Conservation (phyloP, 2,113 vertebrate genomes). For the Grus americana region DNA sequence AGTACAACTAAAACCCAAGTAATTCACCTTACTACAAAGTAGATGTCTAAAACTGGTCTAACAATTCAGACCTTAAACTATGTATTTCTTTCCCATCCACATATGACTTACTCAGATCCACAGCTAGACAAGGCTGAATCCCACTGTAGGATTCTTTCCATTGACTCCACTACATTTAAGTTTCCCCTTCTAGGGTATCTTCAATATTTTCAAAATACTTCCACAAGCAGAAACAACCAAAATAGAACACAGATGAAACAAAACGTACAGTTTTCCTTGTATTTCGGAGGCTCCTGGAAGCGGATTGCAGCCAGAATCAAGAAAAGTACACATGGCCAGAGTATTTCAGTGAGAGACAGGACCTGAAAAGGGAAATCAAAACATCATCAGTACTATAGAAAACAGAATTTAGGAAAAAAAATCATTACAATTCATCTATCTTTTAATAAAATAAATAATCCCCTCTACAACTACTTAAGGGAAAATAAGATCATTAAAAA, state of each 20-base stretch:
- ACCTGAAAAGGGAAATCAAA: constrained; percentile 43
- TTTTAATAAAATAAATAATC: background rate
- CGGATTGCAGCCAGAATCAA: constrained; percentile 70
- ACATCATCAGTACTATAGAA: background rate
- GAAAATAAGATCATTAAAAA: background rate
- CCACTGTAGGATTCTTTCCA: background rate
- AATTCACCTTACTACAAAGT: background rate
- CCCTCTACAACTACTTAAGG: background rate
- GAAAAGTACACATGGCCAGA: constrained; percentile 78
- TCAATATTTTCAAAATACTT: background rate
- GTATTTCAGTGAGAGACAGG: constrained; percentile 71
- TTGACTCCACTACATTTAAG: background rate
- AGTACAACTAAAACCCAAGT: background rate
- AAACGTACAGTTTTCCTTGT: constrained; percentile 74
- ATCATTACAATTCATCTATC: background rate
- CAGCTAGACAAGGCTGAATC: background rate
- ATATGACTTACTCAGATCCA: background rate
- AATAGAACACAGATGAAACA: background rate
- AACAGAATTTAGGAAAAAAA: background rate
- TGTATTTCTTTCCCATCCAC: background rate
- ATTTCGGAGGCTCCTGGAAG: constrained; percentile 71
- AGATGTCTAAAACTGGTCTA: background rate
- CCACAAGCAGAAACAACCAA: background rate
- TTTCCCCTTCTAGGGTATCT: background rate
- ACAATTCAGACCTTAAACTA: background rate